Evolutionary conservation across 1,140 invertebrate species (phyloP).

Genomic region (Heliconius hermathena): DNA sequence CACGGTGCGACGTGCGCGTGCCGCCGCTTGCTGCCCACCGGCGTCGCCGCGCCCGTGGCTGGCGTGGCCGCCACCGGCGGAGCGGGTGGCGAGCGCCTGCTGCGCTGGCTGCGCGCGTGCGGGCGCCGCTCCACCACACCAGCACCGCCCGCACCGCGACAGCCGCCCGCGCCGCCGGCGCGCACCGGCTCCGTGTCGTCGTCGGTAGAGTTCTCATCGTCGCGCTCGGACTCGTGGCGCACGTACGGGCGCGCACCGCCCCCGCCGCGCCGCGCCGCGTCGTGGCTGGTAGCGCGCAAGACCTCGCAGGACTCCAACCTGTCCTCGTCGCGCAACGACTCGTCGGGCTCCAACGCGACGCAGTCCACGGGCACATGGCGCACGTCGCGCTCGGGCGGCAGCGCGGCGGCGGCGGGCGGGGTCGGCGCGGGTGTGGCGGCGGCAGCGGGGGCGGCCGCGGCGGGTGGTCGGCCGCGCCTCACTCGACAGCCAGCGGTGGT

Average conservation of each 20-base stretch:
- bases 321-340: conserved; percentile 93
- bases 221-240: conserved; percentile 90
- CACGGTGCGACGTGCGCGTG: conserved; percentile 87
- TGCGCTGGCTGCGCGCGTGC: conserved; percentile 72
- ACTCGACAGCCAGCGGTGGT: conserved; percentile 89
- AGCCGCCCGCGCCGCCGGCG: conserved; percentile 84
- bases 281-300: conserved; percentile 93
- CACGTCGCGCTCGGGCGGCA: conserved; percentile 88
- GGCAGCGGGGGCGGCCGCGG: conserved; percentile 81
- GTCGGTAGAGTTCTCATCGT: conserved; percentile 94
- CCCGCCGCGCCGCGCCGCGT: conserved; percentile 89
- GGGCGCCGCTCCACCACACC: conserved; percentile 53
- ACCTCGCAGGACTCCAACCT: conserved; percentile 95
- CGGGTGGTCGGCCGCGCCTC: conserved; percentile 85
- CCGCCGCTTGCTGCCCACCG: conserved; percentile 83
- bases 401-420: conserved; percentile 65
- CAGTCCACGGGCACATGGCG: conserved; percentile 93
- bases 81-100: conserved; percentile 70
- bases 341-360: conserved; percentile 92
- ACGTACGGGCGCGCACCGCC: conserved; percentile 89
- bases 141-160: conserved; percentile 80
- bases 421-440: conserved; percentile 64
- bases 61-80: conserved; percentile 42
- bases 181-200: conserved; percentile 92
- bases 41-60: conserved; percentile 44